phyloP scores from a whole-genome alignment of 2,797 vertebrate species.

The Perodicticus potto region DNA sequence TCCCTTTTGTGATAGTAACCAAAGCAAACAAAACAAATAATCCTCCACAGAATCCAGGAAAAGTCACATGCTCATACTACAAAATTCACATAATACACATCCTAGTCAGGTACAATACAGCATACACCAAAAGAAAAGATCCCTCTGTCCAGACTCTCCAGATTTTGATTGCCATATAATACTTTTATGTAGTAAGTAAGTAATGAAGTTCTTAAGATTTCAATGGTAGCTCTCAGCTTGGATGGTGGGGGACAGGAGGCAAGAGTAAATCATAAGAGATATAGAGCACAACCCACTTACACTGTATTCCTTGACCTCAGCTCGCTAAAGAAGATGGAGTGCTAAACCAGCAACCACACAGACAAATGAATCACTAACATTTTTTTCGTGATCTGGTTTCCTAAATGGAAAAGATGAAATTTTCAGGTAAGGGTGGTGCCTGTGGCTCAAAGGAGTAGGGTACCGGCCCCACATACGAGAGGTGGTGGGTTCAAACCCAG shows the following conservation, averaged over 20 bases:
- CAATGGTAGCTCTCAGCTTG: background rate
- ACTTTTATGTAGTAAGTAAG: background rate
- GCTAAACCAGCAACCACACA: background rate
- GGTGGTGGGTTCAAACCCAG: no score
- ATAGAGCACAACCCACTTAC: background rate
- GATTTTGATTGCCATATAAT: background rate
- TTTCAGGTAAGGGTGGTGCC: background rate
- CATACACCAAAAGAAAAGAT: background rate
- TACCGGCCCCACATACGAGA: no score
- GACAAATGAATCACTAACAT: background rate
- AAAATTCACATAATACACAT: background rate
- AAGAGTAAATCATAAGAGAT: background rate
- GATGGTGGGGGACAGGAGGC: background rate
- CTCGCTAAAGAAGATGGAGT: background rate
- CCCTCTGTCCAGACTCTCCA: background rate
- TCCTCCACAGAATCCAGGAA: background rate
- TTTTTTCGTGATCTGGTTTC: background rate
- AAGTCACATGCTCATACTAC: background rate
- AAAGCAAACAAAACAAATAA: background rate
- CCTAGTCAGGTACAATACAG: background rate
- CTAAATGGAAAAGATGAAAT: background rate
- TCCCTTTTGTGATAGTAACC: background rate
- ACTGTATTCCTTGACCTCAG: background rate
- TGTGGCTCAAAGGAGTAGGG: no score
- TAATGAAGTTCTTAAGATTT: slow-evolving; percentile 12